Percentiles rank a stretch among this genome's conserved stretches.
phyloP scores from a whole-genome alignment of 2,113 vertebrate genomes.

The Catharus fuscescens region DNA sequence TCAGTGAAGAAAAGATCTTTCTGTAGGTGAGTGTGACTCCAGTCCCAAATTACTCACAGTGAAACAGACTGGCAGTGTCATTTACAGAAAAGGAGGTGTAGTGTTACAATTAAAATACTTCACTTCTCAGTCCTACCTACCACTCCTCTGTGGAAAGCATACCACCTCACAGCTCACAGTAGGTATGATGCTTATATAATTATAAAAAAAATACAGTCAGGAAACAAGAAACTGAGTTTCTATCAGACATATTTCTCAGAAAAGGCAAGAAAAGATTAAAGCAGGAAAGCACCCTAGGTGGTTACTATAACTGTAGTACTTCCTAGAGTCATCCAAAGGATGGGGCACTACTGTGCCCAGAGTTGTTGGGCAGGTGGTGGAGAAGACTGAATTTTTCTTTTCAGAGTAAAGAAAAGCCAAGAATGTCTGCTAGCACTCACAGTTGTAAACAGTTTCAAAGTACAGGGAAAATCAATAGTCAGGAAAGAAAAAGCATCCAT shows the following conservation, averaged over 20 bases:
- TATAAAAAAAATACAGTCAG: background rate
- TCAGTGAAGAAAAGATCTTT: background rate
- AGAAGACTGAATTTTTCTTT: background rate
- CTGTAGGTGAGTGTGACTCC: slow-evolving; percentile 49
- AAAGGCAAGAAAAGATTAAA: background rate
- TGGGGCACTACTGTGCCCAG: background rate
- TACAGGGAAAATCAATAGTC: background rate
- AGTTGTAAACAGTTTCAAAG: slow-evolving; percentile 13
- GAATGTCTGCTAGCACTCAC: background rate
- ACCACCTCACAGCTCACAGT: background rate
- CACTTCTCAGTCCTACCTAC: background rate
- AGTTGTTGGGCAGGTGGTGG: background rate
- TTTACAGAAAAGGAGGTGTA: slow-evolving; percentile 9
- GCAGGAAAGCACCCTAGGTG: background rate
- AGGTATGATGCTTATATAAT: background rate
- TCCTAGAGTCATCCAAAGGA: background rate
- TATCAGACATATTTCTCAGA: background rate
- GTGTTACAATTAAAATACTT: slow-evolving; percentile 1
- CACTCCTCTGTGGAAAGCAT: background rate
- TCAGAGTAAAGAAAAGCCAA: background rate
- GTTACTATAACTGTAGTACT: background rate
- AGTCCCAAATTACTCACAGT: slow-evolving; percentile 29
- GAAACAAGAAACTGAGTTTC: background rate
- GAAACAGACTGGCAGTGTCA: slow-evolving; percentile 9
- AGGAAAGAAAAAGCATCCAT: background rate